Base-by-base conservation (phyloP, 2,888 invertebrate species). In the Adela reaumurella region DNA sequence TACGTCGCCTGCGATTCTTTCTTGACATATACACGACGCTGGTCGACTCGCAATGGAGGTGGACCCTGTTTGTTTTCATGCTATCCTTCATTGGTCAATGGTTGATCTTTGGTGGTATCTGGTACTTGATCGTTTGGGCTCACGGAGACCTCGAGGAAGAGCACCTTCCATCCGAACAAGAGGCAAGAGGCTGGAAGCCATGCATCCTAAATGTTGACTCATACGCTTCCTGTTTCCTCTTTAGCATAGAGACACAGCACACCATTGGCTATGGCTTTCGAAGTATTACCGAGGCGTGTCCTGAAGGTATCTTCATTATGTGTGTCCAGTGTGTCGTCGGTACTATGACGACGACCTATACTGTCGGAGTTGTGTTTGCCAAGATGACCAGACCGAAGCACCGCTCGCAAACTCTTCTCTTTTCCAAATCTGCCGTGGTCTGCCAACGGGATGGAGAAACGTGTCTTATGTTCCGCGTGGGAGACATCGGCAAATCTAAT, bases 11-110 rank as follows among this genome's bases (percentile, higher is more conserved):
- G 19, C 77, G 83, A 28, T 88, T 84, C 57, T 70, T 87, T 19
- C 86, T 85, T 63, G 88, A 88, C 63, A 74, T 86, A 29, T 89
- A 89, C 68, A 89, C 88, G 11, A 89, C 88, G 2, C 67, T 93
- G 59, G 88, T 94, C 54, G 92, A 90, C 66, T 83, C 86, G 1
- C 86, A 89, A 64, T 94, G 94, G 94, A 82, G 89, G 44, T 90
- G 88, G 82, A 91, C 90, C 49, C 68, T 92, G 46, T 67, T 89
- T 45, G 83, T 90, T 45, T 92, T 92, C 65, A 81, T 86, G 28
- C 70, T 87, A 53, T 87, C 86, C 51, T 93, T 92, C 66, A 80
- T 91, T 16, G 68, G 86, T 6, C 87, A 87, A 47, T 91, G 90
- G 90, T 65, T 88, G 46, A 73, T 82, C 1, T 91, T 90, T 64